Percentiles rank a stretch among this genome's conserved stretches.
Evolutionary conservation across 1,140 invertebrate species (phyloP).

Genomic region (Drosophila nigrodunni): DNA sequence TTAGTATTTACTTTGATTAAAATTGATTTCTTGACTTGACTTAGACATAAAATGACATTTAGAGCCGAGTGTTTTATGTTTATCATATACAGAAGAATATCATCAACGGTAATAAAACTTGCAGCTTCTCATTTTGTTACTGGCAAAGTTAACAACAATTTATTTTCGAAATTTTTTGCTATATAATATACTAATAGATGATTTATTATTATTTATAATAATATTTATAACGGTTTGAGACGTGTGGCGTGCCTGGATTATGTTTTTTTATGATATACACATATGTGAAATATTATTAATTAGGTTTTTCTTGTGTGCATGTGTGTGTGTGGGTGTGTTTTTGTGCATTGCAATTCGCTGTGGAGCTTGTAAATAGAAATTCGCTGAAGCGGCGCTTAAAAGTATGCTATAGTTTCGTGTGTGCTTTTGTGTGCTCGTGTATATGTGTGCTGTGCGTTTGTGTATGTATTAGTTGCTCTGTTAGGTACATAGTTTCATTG

Average conservation of each 20-base stretch:
- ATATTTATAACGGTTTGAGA: slow-evolving; percentile 56
- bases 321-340: slow-evolving; percentile 21
- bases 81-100: slow-evolving; percentile 71
- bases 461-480: slow-evolving; percentile 72
- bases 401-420: slow-evolving; percentile 51
- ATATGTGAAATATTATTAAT: slow-evolving; percentile 36
- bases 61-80: slow-evolving; percentile 20
- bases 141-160: slow-evolving; percentile 71
- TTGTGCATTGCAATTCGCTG: slow-evolving; percentile 16
- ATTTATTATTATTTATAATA: slow-evolving; percentile 55
- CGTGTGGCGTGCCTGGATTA: slow-evolving; percentile 63
- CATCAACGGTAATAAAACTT: slow-evolving; percentile 83
- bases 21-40: slow-evolving; percentile 46
- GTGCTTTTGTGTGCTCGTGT: slow-evolving; percentile 51
- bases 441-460: slow-evolving; percentile 32
- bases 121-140: slow-evolving; percentile 46
- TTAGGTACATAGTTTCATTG: slow-evolving; percentile 82
- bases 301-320: slow-evolving; percentile 13
- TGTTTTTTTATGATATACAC: slow-evolving; percentile 72
- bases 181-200: slow-evolving; percentile 32
- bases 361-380: slow-evolving; percentile 75
- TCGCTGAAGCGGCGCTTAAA: slow-evolving; percentile 55
- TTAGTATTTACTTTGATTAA: slow-evolving; percentile 54
- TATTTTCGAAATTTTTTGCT: slow-evolving; percentile 16
- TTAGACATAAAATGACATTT: slow-evolving; percentile 42